Percentiles rank a stretch among this genome's conserved stretches.
phyloP scores from a whole-genome alignment of 2,797 vertebrate species.

The Ptychobarbus kaznakovi region DNA sequence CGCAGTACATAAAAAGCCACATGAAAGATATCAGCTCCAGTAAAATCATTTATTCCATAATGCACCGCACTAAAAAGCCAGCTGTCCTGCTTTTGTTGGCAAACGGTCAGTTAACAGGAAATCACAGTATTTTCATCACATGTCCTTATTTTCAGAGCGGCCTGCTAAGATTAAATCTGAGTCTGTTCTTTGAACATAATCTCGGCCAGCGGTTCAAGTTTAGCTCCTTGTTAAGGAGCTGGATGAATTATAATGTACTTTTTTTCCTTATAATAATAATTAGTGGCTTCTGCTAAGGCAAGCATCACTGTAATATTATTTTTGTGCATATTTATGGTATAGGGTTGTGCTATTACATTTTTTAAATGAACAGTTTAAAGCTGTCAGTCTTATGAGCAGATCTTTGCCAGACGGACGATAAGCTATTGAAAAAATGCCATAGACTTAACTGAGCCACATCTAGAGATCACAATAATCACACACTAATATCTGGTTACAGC shows the following conservation, averaged over 20 bases:
- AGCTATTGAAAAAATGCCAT: too few relatives aligned
- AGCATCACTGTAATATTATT: background rate
- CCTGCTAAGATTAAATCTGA: conserved; percentile 55
- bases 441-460: background rate
- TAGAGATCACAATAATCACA: background rate
- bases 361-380: background rate
- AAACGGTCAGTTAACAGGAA: conserved; percentile 53
- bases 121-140: conserved; percentile 47
- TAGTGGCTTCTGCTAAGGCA: background rate
- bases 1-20: conserved; percentile 34
- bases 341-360: background rate
- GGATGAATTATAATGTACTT: conserved; percentile 11
- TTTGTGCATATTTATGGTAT: background rate
- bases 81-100: conserved; percentile 56
- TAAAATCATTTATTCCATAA: conserved; percentile 42
- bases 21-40: conserved; percentile 48
- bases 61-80: conserved; percentile 19
- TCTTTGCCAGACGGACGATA: background rate
- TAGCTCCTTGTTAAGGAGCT: conserved; percentile 37
- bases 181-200: conserved; percentile 50
- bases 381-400: background rate
- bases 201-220: conserved; percentile 32
- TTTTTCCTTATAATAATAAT: background rate
- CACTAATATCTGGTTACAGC: background rate
- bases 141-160: conserved; percentile 45